A percentile compares a stretch with the other conserved stretches of the same genome.
Evolutionary conservation across 2,113 vertebrate genomes (phyloP).

Genomic region (Beaufortia kweichowensis): DNA sequence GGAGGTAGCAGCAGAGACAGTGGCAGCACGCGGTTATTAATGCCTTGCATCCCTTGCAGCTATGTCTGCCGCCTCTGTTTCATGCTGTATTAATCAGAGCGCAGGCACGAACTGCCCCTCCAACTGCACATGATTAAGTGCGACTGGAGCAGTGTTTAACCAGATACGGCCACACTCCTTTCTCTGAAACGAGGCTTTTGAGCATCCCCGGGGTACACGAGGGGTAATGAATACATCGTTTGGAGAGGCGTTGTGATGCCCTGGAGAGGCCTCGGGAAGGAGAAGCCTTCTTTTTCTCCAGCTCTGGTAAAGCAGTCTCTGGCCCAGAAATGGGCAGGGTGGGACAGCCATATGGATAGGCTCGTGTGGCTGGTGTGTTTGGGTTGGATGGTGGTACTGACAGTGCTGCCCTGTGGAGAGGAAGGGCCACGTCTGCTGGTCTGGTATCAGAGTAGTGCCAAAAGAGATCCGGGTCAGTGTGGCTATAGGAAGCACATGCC

Average conservation of each 20-base stretch:
- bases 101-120: constrained; percentile 42
- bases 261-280: constrained; percentile 47
- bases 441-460: constrained; percentile 42
- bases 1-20: constrained; percentile 41
- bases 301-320: constrained; percentile 30
- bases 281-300: constrained; percentile 31
- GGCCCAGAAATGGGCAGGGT: constrained; percentile 44
- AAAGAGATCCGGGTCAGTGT: constrained; percentile 37
- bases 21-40: constrained; percentile 51
- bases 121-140: constrained; percentile 53
- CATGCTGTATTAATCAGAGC: constrained; percentile 49
- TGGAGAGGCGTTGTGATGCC: constrained; percentile 41
- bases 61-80: constrained; percentile 48
- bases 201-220: constrained; percentile 45
- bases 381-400: constrained; percentile 58
- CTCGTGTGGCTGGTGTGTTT: constrained; percentile 55
- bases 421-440: constrained; percentile 47
- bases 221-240: constrained; percentile 56
- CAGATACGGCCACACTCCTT: constrained; percentile 42
- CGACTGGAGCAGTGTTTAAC: constrained; percentile 53
- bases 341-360: constrained; percentile 59
- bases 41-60: constrained; percentile 46
- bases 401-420: constrained; percentile 54
- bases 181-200: constrained; percentile 49
- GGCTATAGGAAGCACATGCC: constrained; percentile 26